These are phyloP conservation scores for Cyphomyrmex costatus DNA, from an alignment of 1,140 invertebrate species.

Conservation along the genomic window DNA sequence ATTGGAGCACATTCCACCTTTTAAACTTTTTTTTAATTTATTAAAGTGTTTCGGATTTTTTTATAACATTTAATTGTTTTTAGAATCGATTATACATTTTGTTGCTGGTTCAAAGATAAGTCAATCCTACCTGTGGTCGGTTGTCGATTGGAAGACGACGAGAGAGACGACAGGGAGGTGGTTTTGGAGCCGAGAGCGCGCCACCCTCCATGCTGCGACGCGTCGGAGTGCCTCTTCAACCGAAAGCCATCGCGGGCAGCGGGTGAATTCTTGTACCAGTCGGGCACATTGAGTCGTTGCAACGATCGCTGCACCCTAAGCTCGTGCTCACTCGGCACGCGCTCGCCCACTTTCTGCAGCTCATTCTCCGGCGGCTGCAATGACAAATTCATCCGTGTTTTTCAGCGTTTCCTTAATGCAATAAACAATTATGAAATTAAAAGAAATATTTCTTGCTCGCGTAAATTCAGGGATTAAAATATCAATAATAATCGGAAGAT, in stretches of 20 bases:
- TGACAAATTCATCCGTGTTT: conserved; percentile 9
- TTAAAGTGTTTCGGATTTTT: neutral
- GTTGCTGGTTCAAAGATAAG: neutral
- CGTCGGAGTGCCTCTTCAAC: conserved; percentile 90
- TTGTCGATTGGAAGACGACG: conserved; percentile 86
- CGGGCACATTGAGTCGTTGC: conserved; percentile 96
- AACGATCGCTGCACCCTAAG: conserved; percentile 96
- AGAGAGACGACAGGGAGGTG: conserved; percentile 91
- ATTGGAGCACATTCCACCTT: neutral
- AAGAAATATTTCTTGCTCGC: neutral
- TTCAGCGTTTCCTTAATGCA: neutral
- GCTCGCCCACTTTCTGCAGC: conserved; percentile 93
- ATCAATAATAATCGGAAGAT: neutral
- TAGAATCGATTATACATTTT: neutral
- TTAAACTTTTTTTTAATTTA: neutral
- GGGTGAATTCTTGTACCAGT: conserved; percentile 96
- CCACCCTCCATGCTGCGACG: conserved; percentile 89
- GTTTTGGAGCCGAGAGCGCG: conserved; percentile 92
- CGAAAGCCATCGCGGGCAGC: conserved; percentile 90
- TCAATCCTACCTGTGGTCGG: conserved; percentile 81
- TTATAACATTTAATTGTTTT: neutral
- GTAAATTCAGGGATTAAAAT: neutral
- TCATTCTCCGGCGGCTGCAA: conserved; percentile 97
- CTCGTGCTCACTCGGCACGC: conserved; percentile 95
- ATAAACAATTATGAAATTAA: neutral